These are phyloP conservation scores for Carterocephalus palaemon DNA, from an alignment of 2,888 invertebrate genomes.

Conservation along the genomic window DNA sequence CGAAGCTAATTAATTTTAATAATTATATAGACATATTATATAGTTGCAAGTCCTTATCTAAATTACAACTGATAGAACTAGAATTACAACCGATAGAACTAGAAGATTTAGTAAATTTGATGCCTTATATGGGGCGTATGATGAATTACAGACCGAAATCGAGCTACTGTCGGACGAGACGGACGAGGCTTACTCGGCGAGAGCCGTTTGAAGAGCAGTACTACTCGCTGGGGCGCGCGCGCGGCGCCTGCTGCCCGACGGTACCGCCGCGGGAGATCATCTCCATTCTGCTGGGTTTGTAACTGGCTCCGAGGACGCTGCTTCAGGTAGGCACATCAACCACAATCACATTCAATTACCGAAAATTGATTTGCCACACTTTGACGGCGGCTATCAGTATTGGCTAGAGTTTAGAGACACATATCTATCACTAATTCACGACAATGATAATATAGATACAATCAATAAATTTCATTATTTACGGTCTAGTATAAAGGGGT, in stretches of 20 bases:
- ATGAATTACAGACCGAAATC: conserved; percentile 10
- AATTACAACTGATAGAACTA: conserved; percentile 7
- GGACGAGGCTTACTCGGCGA: conserved; percentile 8
- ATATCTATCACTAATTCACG: too few relatives aligned
- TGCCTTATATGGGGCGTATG: background rate
- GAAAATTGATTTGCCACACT: too few relatives aligned
- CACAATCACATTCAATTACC: too few relatives aligned
- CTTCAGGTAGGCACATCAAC: background rate
- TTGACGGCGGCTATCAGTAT: too few relatives aligned
- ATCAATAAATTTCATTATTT: too few relatives aligned
- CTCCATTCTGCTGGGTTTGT: too few relatives aligned
- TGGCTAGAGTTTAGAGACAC: too few relatives aligned
- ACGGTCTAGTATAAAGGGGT: too few relatives aligned
- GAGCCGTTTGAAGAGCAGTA: conserved; percentile 5
- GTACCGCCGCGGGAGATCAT: too few relatives aligned
- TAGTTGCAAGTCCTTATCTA: conserved; percentile 5
- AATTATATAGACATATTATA: conserved; percentile 4
- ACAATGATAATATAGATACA: too few relatives aligned
- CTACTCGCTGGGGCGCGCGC: background rate
- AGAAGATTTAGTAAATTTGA: background rate
- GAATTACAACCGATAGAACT: too few relatives aligned
- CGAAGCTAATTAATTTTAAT: conserved; percentile 13
- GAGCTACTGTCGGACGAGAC: background rate
- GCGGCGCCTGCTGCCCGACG: too few relatives aligned
- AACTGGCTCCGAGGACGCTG: background rate